These are phyloP conservation scores for Heteromurus nitidus DNA, from an alignment of 2,888 invertebrate species.

Conservation along the genomic window DNA sequence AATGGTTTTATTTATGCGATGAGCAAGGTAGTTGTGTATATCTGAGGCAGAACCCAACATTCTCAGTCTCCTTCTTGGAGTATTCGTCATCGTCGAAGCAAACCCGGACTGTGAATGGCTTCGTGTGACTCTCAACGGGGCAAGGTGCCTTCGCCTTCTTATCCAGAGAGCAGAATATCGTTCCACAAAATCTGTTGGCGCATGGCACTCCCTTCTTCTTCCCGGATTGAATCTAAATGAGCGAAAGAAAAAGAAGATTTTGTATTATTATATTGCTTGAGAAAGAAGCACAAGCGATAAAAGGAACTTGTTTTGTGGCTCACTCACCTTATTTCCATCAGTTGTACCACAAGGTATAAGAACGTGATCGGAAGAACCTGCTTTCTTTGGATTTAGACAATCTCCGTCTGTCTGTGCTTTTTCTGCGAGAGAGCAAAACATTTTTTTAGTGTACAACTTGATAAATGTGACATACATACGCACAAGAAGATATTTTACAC, in stretches of 20 bases:
- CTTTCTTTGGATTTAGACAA: conserved; percentile 73
- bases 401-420: conserved; percentile 74
- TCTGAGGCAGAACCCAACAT: conserved; percentile 73
- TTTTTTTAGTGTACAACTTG: background rate
- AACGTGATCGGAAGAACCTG: conserved; percentile 73
- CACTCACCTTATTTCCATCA: conserved; percentile 73
- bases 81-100: conserved; percentile 73
- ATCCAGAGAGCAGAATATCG: conserved; percentile 73
- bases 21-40: conserved; percentile 73
- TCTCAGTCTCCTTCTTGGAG: conserved; percentile 73
- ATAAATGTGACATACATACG: too few species aligned
- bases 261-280: background rate
- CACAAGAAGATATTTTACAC: conserved; percentile 4
- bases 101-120: conserved; percentile 73
- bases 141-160: conserved; percentile 73
- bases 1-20: conserved; percentile 67
- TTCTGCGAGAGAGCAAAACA: conserved; percentile 55
- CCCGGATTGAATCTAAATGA: conserved; percentile 72
- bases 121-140: conserved; percentile 73
- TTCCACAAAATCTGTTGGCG: conserved; percentile 73
- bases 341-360: conserved; percentile 73
- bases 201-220: conserved; percentile 74
- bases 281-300: background rate
- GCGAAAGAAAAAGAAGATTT: background rate
- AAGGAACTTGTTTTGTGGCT: conserved; percentile 20